Evolutionary conservation across 2,113 vertebrate genomes (phyloP).

Genomic region (Microcebus ravelobensis): DNA sequence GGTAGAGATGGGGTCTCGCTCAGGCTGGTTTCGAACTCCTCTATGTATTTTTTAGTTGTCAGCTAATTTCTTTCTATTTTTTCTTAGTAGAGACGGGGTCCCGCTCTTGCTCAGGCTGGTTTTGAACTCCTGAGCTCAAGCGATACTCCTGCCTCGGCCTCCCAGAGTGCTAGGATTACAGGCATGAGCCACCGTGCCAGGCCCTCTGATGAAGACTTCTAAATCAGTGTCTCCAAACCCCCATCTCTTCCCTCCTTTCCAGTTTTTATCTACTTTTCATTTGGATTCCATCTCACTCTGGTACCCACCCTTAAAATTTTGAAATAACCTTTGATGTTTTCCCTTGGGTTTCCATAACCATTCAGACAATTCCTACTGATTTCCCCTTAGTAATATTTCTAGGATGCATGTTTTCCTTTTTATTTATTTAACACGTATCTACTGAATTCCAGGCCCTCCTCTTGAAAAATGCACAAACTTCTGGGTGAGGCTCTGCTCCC

Average conservation of each 20-base stretch:
- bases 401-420: not conserved
- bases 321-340: not conserved
- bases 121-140: too few species aligned
- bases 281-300: not conserved
- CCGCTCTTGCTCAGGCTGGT: too few species aligned
- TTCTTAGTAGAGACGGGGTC: too few species aligned
- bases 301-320: not conserved
- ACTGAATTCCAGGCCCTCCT: not conserved
- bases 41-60: too few species aligned
- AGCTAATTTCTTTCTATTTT: too few species aligned
- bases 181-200: too few species aligned
- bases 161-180: too few species aligned
- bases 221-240: not conserved
- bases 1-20: too few species aligned
- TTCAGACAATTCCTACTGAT: not conserved
- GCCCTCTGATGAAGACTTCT: not conserved
- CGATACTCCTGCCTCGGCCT: too few species aligned
- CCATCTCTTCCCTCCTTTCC: not conserved
- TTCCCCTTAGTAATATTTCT: not conserved
- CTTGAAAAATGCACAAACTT: not conserved
- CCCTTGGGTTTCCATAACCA: not conserved
- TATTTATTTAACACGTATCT: not conserved
- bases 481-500: not conserved
- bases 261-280: not conserved
- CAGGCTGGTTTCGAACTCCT: too few species aligned